Evolutionary conservation across 2,888 invertebrate species (phyloP), one percentile per base, ranked within the genome.

Genomic region (Agrotis puta): DNA sequence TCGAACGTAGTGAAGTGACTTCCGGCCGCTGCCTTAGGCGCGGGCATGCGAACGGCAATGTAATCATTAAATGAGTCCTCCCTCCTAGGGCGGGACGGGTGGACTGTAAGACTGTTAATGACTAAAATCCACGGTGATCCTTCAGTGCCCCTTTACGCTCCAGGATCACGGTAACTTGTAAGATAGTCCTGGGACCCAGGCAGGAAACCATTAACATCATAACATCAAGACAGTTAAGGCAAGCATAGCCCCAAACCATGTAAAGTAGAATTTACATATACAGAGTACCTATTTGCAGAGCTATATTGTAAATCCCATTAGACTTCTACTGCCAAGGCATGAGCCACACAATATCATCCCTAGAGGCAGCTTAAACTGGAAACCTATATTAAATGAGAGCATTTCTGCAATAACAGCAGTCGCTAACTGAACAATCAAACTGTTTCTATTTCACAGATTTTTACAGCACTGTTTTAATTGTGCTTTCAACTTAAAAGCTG

Each of bases 401-500:
- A 76, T 33, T 43, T 6, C n/a, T 11, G 14, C n/a, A 9, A 33
- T 48, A 70, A 50, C 54, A 56, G 50, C 43, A 56, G 2, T 0
- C 18, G 50, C n/a, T 33, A 56, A 71, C 78, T 20, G 43, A 45
- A 45, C 56, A 9, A 45, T 22, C 3, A 5, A n/a, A 33, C 45
- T 50, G 45, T 50, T 50, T 45, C 45, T 48, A 50, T 78, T 57
- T 33, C 18, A 24, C 18, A 70, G 3, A 5, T 50, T 14, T 56
- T 22, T 24, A 16, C 20, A 16, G 33, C 43, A 74, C 51, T 58
- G 33, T 74, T 80, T 75, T 64, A 64, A 75, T 81, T 59, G 27
- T 57, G 24, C 61, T 61, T 24, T 61, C 24, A 70, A 64, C 22
- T 57, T 78, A 54, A 70, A 77, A 57, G 56, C 78, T 7, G 82